Evolutionary conservation across 2,113 vertebrate species (phyloP).

Genomic region (Hippocampus mohnikei): DNA sequence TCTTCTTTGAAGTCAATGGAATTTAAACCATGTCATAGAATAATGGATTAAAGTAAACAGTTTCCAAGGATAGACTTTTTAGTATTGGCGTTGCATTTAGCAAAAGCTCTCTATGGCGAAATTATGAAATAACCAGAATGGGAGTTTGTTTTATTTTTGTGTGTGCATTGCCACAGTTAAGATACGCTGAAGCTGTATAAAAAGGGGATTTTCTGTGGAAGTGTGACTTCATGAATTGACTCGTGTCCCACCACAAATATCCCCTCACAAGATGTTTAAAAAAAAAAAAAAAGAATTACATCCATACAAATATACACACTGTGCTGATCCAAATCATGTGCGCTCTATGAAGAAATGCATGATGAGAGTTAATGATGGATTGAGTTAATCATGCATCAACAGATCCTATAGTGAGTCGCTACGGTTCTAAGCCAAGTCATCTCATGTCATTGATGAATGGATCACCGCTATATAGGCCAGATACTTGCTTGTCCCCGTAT

Average conservation of each 20-base stretch:
- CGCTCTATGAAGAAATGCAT: background rate
- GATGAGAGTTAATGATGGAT: background rate
- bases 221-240: background rate
- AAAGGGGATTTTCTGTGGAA: background rate
- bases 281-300: too few species aligned
- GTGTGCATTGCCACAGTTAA: background rate
- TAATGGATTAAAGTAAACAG: slow-evolving; percentile 1
- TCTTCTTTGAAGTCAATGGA: background rate
- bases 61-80: background rate
- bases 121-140: background rate
- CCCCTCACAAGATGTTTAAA: background rate
- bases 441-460: background rate
- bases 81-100: background rate
- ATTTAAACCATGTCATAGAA: slow-evolving; percentile 1
- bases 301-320: too few species aligned
- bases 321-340: background rate
- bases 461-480: background rate
- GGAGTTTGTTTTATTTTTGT: background rate
- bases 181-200: background rate
- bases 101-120: background rate
- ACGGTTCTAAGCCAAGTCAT: background rate
- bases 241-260: background rate
- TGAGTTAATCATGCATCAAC: background rate
- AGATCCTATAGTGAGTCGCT: background rate
- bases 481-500: background rate